Evolutionary conservation across 2,797 vertebrate genomes (phyloP), one percentile per base, ranked within the genome.

Genomic region (Anguilla obscura): DNA sequence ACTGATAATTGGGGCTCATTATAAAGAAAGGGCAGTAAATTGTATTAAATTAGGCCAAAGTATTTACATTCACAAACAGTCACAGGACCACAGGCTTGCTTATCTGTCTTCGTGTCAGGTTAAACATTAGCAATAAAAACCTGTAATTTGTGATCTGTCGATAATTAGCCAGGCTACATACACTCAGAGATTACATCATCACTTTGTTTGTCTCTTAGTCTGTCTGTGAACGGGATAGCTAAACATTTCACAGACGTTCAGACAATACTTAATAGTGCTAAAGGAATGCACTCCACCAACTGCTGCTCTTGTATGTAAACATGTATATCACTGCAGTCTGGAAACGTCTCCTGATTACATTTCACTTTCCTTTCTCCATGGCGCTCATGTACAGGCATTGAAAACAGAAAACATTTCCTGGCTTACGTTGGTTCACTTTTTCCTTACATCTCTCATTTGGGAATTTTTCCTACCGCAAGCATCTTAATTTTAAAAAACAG

Each of bases 381-480:
- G 58, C 58, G 76, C 40, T 63, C 27, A 80, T 76, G 21, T 63
- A 82, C 27, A 52, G 33, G 14, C 27, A 14, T 33, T 33, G 0
- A 1, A 45, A 60, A 21, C 12, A 48, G 36, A 84, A 79, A 79
- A 79, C 14, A 24, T 21, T 21, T 79, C 16, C 36, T 79, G 16
- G 74, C 74, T 79, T 79, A 16, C 36, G 56, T 56, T 27, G 48
- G 24, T 8, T 52, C 80, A 84, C 50, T 89, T 82, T 14, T 84
- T 58, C 30, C 80, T 54, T 3, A 60, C 84, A 48, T 85, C 84
- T 63, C 30, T 85, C 74, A 56, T 50, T 87, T 82, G 40, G 56
- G 30, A 82, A 56, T 40, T 88, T 89, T 89, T 89, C 63, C 82
- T 50, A 85, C 71, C 87, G 66, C 86, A 89, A 82, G 69, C 52